These are phyloP conservation scores for Lepidocolaptes lacrymiger DNA, from an alignment of 2,797 vertebrate genomes.

Conservation along the genomic window DNA sequence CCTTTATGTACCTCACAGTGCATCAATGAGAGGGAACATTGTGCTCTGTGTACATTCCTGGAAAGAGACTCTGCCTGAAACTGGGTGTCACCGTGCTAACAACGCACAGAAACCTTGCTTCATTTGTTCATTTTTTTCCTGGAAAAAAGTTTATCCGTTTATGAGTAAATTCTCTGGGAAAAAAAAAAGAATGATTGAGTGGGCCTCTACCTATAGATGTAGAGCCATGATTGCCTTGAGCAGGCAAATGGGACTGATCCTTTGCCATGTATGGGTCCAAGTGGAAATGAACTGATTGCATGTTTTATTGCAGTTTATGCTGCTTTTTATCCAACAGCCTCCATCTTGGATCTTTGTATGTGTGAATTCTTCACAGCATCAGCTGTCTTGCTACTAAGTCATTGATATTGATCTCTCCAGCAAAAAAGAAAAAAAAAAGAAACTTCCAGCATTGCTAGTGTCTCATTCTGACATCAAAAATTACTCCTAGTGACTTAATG, in stretches of 20 bases:
- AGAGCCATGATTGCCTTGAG: background rate
- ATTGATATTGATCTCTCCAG: background rate
- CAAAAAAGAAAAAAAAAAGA: background rate
- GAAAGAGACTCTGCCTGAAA: background rate
- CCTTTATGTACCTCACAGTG: background rate
- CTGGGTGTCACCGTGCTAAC: background rate
- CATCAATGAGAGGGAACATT: background rate
- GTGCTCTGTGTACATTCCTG: background rate
- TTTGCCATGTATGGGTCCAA: background rate
- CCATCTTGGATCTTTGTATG: background rate
- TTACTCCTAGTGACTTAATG: background rate
- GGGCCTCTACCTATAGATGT: background rate
- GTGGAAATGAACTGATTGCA: background rate
- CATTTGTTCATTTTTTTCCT: background rate
- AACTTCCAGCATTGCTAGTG: background rate
- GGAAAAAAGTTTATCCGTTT: background rate
- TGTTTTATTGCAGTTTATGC: background rate
- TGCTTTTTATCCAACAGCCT: background rate
- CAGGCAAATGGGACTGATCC: background rate
- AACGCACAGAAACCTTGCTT: background rate
- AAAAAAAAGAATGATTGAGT: background rate
- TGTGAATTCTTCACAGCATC: background rate
- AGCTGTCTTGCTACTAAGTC: background rate
- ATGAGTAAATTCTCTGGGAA: background rate
- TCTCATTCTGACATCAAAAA: background rate